Evolutionary conservation across 1,140 invertebrate genomes (phyloP), one percentile per base, ranked within the genome.

Genomic region (Magallana ariakensis): DNA sequence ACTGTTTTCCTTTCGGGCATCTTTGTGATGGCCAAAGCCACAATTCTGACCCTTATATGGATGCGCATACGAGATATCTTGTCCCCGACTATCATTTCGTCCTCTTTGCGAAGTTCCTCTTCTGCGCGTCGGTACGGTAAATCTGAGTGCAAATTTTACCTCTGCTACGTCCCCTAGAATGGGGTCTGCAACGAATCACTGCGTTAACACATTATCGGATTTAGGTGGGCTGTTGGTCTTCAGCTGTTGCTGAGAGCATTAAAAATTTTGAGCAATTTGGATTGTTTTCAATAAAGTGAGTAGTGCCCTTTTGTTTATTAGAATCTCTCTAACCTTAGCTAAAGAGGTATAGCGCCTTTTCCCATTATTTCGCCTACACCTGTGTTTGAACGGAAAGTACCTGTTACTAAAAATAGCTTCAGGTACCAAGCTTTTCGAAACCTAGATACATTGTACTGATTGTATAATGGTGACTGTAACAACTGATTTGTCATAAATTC

Each of bases 261-360:
- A 85, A 16, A 66, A 82, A 4, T 19, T 58, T 83, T 89, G 87
- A 8, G 22, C 62, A 56, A 88, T 88, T 53, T 91, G 85, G 8
- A 89, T 83, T 1, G 88, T 86, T 66, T 89, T 88, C 7, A 86
- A 84, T 10, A 91, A 10, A n/a, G n/a, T n/a, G n/a, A n/a, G n/a
- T n/a, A n/a, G n/a, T n/a, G n/a, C n/a, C n/a, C 90, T 81, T 86
- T 91, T 80, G 16, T 89, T 89, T 11, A 89, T 90, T 9, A 90
- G 70, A 75, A 89, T 90, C 70, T 89, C 88, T 54, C 87, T 57
- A 4, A 89, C 84, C 80, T 82, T 88, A 1, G 66, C 15, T 15
- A 85, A 89, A 15, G n/a, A n/a, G n/a, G n/a, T n/a, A 58, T 58
- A 10, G 84, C 87, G 5, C 88, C 85, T 84, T n/a, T n/a, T n/a